Percentiles rank a stretch among this genome's conserved stretches.
These are phyloP conservation scores for Porites cylindrica DNA, from an alignment of 92 coral and sea anemone genomes.

Conservation along the genomic window DNA sequence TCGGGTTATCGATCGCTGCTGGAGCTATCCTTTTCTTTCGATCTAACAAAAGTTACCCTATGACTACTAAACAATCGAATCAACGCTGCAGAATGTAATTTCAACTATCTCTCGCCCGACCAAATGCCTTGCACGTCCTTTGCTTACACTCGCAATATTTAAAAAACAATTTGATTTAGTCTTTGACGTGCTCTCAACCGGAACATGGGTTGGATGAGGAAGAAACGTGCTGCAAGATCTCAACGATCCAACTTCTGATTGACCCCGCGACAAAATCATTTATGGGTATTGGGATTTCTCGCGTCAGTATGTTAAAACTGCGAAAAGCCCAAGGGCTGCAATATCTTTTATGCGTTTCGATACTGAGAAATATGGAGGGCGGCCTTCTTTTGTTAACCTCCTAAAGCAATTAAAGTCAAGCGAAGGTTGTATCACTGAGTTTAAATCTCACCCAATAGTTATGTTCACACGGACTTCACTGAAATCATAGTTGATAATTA, in stretches of 20 bases:
- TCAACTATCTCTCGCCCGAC: background rate
- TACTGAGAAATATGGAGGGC: background rate
- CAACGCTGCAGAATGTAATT: background rate
- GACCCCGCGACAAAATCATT: background rate
- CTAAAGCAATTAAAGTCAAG: background rate
- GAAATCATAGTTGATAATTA: too few relatives aligned
- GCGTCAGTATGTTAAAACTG: background rate
- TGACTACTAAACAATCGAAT: background rate
- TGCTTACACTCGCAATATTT: background rate
- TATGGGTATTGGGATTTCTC: background rate
- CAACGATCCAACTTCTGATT: background rate
- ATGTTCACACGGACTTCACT: background rate
- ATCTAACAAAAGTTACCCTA: background rate
- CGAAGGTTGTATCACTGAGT: background rate
- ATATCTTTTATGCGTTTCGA: too few relatives aligned
- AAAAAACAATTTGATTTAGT: background rate
- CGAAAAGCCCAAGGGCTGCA: background rate
- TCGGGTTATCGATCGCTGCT: background rate
- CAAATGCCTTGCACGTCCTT: background rate
- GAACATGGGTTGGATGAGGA: slow-evolving; percentile 3
- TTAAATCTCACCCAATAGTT: background rate
- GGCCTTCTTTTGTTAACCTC: slow-evolving; percentile 3
- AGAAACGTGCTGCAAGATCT: background rate
- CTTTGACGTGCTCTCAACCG: background rate
- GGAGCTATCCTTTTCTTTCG: background rate